Evolutionary conservation across 37 sponge, comb jelly and placozoan genomes (phyloP).

Genomic region (Theonella swinhoei): DNA sequence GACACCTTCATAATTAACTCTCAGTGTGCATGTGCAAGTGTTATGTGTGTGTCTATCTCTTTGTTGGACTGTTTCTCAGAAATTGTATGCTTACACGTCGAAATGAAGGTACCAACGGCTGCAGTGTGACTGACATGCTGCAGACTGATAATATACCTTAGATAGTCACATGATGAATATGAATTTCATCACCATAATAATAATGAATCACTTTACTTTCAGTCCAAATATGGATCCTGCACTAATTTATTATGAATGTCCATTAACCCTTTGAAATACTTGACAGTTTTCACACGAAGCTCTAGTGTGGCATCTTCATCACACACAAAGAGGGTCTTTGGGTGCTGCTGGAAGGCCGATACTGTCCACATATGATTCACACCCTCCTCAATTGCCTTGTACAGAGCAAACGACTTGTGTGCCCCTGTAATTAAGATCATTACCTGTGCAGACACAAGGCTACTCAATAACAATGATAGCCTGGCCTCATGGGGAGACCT

Average conservation of each 20-base stretch:
- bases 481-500: neutral
- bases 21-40: too few relatives aligned
- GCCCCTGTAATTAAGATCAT: constrained; percentile 94
- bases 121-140: too few relatives aligned
- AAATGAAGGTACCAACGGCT: too few relatives aligned
- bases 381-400: constrained; percentile 96
- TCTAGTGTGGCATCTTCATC: constrained; percentile 96
- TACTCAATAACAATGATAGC: neutral
- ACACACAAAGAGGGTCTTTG: constrained; percentile 84
- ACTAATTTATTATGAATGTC: constrained; percentile 72
- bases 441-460: constrained; percentile 49
- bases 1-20: too few relatives aligned
- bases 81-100: too few relatives aligned
- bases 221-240: constrained; percentile 13
- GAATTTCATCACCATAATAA: neutral
- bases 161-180: too few relatives aligned
- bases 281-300: constrained; percentile 95
- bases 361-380: constrained; percentile 99
- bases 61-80: too few relatives aligned
- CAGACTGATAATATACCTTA: too few relatives aligned
- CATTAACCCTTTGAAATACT: constrained; percentile 98
- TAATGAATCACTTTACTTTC: neutral
- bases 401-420: constrained; percentile 92
- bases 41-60: too few relatives aligned
- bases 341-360: constrained; percentile 94